Base-by-base conservation (phyloP, 2,797 vertebrate species). In the Brachyalestes nurse region DNA sequence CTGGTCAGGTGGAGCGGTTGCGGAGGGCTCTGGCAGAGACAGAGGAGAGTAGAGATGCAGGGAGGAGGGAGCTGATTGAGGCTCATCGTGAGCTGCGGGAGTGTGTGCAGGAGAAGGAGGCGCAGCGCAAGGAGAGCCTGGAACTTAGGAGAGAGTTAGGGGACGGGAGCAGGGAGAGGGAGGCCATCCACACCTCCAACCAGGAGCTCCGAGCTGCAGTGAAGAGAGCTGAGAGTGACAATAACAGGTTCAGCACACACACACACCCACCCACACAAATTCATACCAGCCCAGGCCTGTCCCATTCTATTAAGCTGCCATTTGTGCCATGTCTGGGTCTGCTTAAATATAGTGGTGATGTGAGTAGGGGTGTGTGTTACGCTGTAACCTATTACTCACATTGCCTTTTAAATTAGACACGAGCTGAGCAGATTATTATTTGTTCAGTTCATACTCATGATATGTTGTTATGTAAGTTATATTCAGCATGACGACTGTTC, bases 151-250 rank as follows among this genome's bases (percentile, higher is more conserved):
- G 90, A 81, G 83, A 90, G 0, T 80, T 96, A 80, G 88, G 78
- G 0, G 89, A 95, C 0, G 92, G 93, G 83, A 89, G 82, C 82
- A 89, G 88, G 0, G 95, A 96, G 82, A 96, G 91, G 73, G 93
- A 94, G 10, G 80, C 91, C 49, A 88, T 97, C 77, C 93, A 92
- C 28, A 65, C 77, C 6, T 96, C 95, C 40, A 96, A 96, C 76
- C 79, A 90, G 13, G 89, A 95, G 75, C 95, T 97, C 3, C 89
- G 93, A 80, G 88, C 86, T 5, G 76, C 88, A 2, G 42, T 97
- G 74, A 93, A 91, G 87, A 92, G 79, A 85, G 89, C 88, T 0
- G 93, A 96, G 85, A 92, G 91, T 45, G 95, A 97, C 83, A 96
- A 92, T 84, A 96, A 89, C 93, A 95, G 95, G 96, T 97, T 66